Evolutionary conservation across 2,797 vertebrate genomes (phyloP), one percentile per base, ranked within the genome.

Genomic region (Phoeniculus purpureus): DNA sequence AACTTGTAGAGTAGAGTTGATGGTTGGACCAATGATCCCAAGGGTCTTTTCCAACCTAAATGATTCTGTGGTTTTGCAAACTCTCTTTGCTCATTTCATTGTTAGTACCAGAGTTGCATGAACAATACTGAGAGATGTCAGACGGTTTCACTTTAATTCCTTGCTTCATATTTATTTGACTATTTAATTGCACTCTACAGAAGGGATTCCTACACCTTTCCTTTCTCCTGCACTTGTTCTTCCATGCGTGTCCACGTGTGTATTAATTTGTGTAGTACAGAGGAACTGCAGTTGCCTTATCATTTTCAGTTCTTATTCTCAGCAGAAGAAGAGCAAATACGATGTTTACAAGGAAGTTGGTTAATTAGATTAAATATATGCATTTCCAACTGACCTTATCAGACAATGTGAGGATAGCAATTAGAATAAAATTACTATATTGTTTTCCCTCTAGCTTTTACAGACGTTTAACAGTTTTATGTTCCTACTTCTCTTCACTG

Each of bases 311-410:
- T 89, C 43, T 86, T 72, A 26, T 17, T 90, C 23, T 94, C 40
- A 32, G 31, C 68, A 77, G 29, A 59, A 75, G 31, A 81, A 87
- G 23, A 88, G 60, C 79, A 93, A 95, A 86, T 59, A 55, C 34
- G 72, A 20, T 48, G 13, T 89, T 91, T 91, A 85, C 78, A 93
- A 90, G 55, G 32, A 37, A 77, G 27, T 67, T 86, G 58, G 72
- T 81, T 94, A 95, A 95, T 95, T 90, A 94, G 78, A 84, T 92
- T 76, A 92, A 94, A 93, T 85, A 77, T 65, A 88, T 66, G 59
- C 68, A 77, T 92, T 87, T 85, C 62, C 72, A 78, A 91, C 82
- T 94, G 91, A 93, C 90, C 85, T 88, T 79, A 77, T 11, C 12
- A 93, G 65, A 77, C 61, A 81, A 80, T 58, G 21, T 48, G 74